These are phyloP conservation scores for Caenorhabditis latens DNA, from an alignment of 1,140 invertebrate genomes.

Conservation along the genomic window DNA sequence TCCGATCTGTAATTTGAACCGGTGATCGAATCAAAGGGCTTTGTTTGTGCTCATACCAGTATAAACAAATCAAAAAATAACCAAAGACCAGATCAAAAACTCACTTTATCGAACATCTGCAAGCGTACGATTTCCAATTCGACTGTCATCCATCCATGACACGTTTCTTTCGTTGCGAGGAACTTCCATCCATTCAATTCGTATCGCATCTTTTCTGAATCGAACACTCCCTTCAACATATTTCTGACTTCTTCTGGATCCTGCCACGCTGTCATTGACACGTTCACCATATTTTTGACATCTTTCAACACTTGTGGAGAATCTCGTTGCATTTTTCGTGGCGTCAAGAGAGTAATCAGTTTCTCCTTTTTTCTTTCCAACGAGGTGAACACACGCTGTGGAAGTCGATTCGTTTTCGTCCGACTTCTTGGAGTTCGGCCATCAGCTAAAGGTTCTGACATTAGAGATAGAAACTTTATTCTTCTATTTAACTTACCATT, in stretches of 20 bases:
- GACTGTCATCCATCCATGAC: constrained; percentile 82
- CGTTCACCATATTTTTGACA: constrained; percentile 65
- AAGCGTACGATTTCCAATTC: constrained; percentile 85
- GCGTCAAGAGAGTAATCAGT: constrained; percentile 67
- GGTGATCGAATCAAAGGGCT: neutral
- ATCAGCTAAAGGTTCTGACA: constrained; percentile 7
- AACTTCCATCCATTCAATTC: constrained; percentile 68
- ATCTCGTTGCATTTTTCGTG: constrained; percentile 64
- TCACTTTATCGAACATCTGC: constrained; percentile 77
- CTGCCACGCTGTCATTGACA: constrained; percentile 66
- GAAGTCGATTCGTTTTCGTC: constrained; percentile 65
- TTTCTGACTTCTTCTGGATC: constrained; percentile 65
- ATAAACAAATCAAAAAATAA: neutral
- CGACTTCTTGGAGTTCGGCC: constrained; percentile 53
- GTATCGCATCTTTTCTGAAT: constrained; percentile 63
- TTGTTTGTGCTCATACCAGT: neutral
- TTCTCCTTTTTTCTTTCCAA: constrained; percentile 67
- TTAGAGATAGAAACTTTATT: neutral
- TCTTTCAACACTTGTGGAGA: constrained; percentile 60
- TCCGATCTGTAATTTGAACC: constrained; percentile 79
- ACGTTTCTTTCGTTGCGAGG: constrained; percentile 75
- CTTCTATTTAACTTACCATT: constrained; percentile 12
- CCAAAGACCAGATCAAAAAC: neutral
- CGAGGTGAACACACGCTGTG: constrained; percentile 63
- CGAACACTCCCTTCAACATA: constrained; percentile 62